Evolutionary conservation across 2,113 vertebrate genomes (phyloP), one percentile per base, ranked within the genome.

Genomic region (Neolamprologus falcicula): DNA sequence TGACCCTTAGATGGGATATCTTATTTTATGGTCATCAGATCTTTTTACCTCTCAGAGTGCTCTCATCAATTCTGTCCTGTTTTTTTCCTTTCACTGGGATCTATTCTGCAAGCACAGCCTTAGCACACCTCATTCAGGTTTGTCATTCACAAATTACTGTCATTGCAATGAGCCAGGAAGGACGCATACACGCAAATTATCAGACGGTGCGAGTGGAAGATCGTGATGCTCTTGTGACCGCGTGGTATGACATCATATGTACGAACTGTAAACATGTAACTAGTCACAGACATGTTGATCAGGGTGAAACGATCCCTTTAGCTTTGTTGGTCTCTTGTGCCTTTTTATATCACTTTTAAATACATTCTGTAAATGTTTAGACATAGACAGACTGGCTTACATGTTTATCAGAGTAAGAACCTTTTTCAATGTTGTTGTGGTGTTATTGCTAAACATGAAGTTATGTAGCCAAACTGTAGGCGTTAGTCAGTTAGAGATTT

Each of bases 111-210:
- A 50, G 42, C 42, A 31, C 71, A 78, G 42, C 42, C 14, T 78
- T 7, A 7, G 14, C 84, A 80, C 35, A 40, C 31, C 26, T 83
- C 55, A 55, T 81, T 55, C 7, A 24, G 2, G 12, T 47, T 83
- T 71, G 45, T 71, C 50, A 37, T 83, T 82, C 26, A 50, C 47
- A 40, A 80, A 73, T 86, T n/a, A 90, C 59, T 86, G 78, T 85
- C 68, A 82, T 83, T 37, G 57, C 21, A 54, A 78, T 37, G 53
- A 82, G 50, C 52, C 79, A 53, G 50, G 12, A 83, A 54, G 52
- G 19, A 63, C 40, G 10, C 28, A 82, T 10, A 31, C 61, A 45
- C 1, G 5, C 50, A 31, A 33, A 59, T 79, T 19, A 42, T 88
- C 54, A 79, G n/a, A 21, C 1, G 11, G 42, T 52, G 57, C 42